A percentile compares a stretch with the other conserved stretches of the same genome.
Evolutionary conservation across 2,797 vertebrate genomes (phyloP).

Genomic region (Pelodytes ibericus): DNA sequence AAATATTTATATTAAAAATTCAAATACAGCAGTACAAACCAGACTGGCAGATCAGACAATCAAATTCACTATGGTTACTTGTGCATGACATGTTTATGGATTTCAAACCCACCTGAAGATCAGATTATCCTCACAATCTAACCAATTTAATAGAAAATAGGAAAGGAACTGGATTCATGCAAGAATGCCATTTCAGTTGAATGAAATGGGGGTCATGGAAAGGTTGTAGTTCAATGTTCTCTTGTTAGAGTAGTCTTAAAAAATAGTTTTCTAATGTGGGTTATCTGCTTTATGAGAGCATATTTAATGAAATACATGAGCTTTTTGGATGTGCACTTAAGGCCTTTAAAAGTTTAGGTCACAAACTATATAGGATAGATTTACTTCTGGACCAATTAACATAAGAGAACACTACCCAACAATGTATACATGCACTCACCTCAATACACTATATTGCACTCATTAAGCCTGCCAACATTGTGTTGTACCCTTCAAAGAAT

Average conservation of each 20-base stretch:
- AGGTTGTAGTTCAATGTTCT: neutral
- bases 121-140: no score
- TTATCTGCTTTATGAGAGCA: no score
- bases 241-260: neutral
- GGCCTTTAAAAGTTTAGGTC: neutral
- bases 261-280: no score
- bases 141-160: neutral
- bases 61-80: no score
- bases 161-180: neutral
- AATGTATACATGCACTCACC: constrained; percentile 41
- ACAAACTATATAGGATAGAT: neutral
- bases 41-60: no score
- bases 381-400: constrained; percentile 1
- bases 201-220: neutral
- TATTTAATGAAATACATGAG: no score
- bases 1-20: no score
- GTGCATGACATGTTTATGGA: no score
- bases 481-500: constrained; percentile 27
- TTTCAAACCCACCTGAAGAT: no score
- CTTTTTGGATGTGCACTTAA: no score
- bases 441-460: constrained; percentile 16
- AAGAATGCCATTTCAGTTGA: no score
- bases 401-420: constrained; percentile 37
- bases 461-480: neutral
- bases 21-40: no score